Evolutionary conservation across 2,797 vertebrate species (phyloP).

Genomic region (Coregonus ussuriensis): DNA sequence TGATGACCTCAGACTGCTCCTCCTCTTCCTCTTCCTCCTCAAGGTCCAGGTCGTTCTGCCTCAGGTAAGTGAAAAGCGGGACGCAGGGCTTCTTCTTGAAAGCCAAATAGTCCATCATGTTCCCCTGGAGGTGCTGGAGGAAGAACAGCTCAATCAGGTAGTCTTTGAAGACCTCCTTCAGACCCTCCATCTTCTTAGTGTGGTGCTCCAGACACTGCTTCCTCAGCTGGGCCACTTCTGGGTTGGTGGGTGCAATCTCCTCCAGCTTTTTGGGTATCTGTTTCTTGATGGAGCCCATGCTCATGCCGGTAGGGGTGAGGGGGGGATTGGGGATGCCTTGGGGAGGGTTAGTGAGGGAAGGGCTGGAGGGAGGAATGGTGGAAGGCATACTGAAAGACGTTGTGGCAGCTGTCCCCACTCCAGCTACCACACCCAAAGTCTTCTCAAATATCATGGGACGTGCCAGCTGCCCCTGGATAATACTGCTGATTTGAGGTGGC

Average conservation of each 20-base stretch:
- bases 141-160: conserved; percentile 96
- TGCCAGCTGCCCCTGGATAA: conserved; percentile 92
- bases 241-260: conserved; percentile 91
- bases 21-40: conserved; percentile 97
- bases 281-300: conserved; percentile 80
- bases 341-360: conserved; percentile 81
- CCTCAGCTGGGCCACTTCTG: conserved; percentile 90
- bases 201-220: conserved; percentile 95
- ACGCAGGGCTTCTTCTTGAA: conserved; percentile 97
- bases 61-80: conserved; percentile 91
- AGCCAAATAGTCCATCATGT: conserved; percentile 98
- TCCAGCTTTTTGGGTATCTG: conserved; percentile 88
- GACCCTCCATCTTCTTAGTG: conserved; percentile 87
- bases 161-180: conserved; percentile 93
- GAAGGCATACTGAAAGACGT: conserved; percentile 85
- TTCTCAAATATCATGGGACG: conserved; percentile 91
- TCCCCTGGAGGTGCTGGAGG: conserved; percentile 96
- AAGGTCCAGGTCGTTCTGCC: conserved; percentile 94
- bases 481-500: conserved; percentile 98
- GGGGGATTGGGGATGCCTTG: conserved; percentile 83
- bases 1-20: conserved; percentile 97
- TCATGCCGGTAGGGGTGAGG: conserved; percentile 66
- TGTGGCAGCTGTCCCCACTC: conserved; percentile 76
- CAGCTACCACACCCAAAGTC: conserved; percentile 81
- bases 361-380: conserved; percentile 86